A percentile compares a stretch with the other conserved stretches of the same genome.
phyloP scores from a whole-genome alignment of 2,888 invertebrate species.

The Euplagia quadripunctaria region DNA sequence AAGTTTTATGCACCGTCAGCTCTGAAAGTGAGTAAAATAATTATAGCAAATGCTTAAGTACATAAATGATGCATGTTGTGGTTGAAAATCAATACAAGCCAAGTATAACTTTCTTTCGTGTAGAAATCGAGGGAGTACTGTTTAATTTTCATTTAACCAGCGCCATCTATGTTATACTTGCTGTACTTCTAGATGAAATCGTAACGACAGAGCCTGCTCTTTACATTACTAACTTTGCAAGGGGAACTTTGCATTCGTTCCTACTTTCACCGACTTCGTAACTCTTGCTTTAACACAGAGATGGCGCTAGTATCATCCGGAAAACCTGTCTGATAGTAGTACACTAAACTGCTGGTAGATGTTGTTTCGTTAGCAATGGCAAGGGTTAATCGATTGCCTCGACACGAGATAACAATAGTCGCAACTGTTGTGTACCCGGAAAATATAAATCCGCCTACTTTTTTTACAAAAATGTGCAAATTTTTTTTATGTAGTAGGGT shows the following conservation, averaged over 20 bases:
- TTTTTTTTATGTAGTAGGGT: neutral
- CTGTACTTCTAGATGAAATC: conserved; percentile 21
- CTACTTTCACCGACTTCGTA: conserved; percentile 28
- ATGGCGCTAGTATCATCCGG: conserved; percentile 39
- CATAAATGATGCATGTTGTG: neutral
- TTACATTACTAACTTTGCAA: neutral
- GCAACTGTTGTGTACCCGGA: neutral
- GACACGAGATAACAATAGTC: neutral
- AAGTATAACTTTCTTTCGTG: neutral
- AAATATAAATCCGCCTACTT: neutral
- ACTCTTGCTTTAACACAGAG: conserved; percentile 18
- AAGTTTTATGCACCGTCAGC: neutral
- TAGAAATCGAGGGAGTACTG: neutral
- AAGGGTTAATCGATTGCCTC: conserved; percentile 14
- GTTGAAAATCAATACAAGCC: conserved; percentile 6
- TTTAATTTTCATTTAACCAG: conserved; percentile 27
- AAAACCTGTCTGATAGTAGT: neutral
- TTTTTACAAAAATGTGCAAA: neutral
- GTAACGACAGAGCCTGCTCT: conserved; percentile 9
- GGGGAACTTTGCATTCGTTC: conserved; percentile 23
- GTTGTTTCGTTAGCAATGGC: conserved; percentile 14
- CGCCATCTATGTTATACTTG: conserved; percentile 43
- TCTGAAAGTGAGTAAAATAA: neutral
- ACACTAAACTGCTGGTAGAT: conserved; percentile 25
- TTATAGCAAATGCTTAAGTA: neutral